Conservation (phyloP, 2,888 invertebrate genomes). For the Dichetophora obliterata region DNA sequence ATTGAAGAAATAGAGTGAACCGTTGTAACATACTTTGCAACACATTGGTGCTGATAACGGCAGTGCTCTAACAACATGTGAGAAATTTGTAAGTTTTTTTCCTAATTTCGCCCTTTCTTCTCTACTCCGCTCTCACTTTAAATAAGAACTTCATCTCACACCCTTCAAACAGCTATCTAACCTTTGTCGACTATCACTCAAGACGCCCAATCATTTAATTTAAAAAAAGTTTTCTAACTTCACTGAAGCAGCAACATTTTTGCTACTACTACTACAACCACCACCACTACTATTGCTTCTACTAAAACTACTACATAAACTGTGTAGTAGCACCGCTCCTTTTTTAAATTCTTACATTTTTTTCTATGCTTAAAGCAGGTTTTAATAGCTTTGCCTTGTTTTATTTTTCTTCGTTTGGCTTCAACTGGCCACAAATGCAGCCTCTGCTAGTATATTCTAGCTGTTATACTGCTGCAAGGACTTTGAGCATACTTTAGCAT, state of each 20-base stretch:
- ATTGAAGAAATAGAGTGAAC: too few species aligned
- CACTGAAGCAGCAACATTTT: not conserved
- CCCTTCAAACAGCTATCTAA: too few species aligned
- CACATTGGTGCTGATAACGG: too few species aligned
- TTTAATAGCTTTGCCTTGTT: constrained; percentile 38
- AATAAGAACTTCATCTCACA: too few species aligned
- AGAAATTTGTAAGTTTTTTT: too few species aligned
- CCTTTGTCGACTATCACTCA: not conserved
- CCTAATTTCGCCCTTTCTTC: too few species aligned
- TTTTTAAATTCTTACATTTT: not conserved
- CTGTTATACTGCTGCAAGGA: constrained; percentile 8
- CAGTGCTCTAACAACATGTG: too few species aligned
- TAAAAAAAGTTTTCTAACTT: not conserved
- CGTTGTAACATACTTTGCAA: too few species aligned
- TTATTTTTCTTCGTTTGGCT: not conserved
- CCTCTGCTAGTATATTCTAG: not conserved
- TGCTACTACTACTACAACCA: not conserved
- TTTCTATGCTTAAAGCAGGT: constrained; percentile 42
- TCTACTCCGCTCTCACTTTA: too few species aligned
- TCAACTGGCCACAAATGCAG: not conserved
- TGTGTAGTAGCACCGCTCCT: not conserved
- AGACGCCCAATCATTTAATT: not conserved
- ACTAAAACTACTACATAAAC: not conserved
- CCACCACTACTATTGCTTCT: not conserved
- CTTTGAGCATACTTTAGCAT: constrained; percentile 20